Base-by-base conservation (phyloP, 2,113 vertebrate genomes). In the Sylvilagus bachmani region DNA sequence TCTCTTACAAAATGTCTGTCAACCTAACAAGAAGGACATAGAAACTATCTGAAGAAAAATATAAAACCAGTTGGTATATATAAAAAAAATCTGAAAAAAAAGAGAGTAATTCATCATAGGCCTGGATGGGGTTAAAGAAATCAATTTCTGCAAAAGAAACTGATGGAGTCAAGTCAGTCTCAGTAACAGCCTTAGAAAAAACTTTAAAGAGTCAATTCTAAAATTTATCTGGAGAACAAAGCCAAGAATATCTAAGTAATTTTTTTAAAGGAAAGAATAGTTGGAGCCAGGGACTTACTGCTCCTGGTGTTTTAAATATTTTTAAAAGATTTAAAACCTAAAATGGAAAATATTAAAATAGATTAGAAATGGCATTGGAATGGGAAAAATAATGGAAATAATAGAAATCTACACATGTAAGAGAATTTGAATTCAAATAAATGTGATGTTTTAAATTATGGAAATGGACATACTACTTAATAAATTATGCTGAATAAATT, bases 141-240 rank as follows among this genome's bases (percentile, higher is more conserved):
- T 9, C n/a, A 92, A 51, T 73, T 58, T 95, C 55, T 21, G 64
- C 21, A 89, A 89, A 82, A 94, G 78, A 81, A 77, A 66, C 64
- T 33, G 53, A 82, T 33, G 51, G 77, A 89, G 74, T 86, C 31
- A 86, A 89, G 31, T 44, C 51, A 67, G 12, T 67, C 16, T 86
- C 31, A 73, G 44, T 70, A 90, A 69, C 22, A 67, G 64, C 58
- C 25, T 71, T 82, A 70, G 58, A 17, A 44, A 66, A 74, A 51
- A n/a, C 7, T 2, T 24, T 71, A 78, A 24, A 73, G 38, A 24
- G 14, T 33, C 5, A 66, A 58, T 58, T 58, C 51, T 86, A 89
- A 95, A 81, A 89, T 75, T 88, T 88, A 70, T 22, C 58, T 93
- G 24, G 24, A 93, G 14, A 71, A 89, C 17, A 91, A 93, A 89